phyloP scores from a whole-genome alignment of 2,888 invertebrate species.

The Drosophila flavopinicola region DNA sequence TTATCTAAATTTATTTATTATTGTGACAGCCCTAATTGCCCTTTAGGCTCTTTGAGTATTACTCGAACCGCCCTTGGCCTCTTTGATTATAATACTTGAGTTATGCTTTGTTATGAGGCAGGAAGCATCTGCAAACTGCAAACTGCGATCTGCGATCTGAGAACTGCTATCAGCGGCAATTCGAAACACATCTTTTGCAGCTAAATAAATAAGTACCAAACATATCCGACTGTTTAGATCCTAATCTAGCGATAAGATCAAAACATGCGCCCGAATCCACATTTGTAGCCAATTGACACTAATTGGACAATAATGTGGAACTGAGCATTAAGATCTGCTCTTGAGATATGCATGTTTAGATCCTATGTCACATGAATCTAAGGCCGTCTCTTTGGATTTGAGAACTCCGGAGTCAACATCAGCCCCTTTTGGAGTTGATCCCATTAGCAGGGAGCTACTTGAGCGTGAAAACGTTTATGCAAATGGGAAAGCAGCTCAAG shows the following conservation, averaged over 20 bases:
- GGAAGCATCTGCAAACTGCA: conserved; percentile 23
- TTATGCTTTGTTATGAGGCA: conserved; percentile 17
- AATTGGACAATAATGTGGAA: conserved; percentile 64
- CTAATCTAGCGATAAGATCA: conserved; percentile 54
- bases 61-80: conserved; percentile 1
- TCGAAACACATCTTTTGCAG: conserved; percentile 3
- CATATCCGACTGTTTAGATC: conserved; percentile 37
- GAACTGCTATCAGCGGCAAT: conserved; percentile 20
- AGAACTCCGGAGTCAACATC: conserved; percentile 1
- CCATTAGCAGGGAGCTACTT: conserved; percentile 39
- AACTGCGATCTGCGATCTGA: conserved; percentile 11
- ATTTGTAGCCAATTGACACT: conserved; percentile 60
- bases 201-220: conserved; percentile 21
- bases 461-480: conserved; percentile 66
- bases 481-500: conserved; percentile 62
- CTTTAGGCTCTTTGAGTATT: not conserved
- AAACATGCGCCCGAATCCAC: conserved; percentile 27
- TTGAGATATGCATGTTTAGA: conserved; percentile 19
- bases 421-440: conserved; percentile 8
- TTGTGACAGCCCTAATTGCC: too few species aligned
- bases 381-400: too few species aligned
- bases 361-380: conserved; percentile 21
- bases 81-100: not conserved
- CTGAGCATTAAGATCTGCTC: conserved; percentile 19
- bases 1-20: too few species aligned